A percentile compares a stretch with the other conserved stretches of the same genome.
phyloP scores from a whole-genome alignment of 1,140 invertebrate species.

The Pseudomyrmex sp. region DNA sequence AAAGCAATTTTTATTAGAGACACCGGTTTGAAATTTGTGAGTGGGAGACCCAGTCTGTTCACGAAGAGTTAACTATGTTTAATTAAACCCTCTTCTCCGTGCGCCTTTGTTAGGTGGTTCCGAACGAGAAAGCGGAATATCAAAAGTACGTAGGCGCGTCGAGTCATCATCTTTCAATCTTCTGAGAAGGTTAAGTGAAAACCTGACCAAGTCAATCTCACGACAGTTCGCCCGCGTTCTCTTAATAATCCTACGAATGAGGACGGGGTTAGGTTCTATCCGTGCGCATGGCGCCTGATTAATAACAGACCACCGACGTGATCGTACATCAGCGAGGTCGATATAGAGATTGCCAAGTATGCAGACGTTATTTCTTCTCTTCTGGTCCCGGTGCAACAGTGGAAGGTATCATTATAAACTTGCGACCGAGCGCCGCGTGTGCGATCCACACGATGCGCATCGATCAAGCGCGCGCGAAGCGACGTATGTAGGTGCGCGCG shows the following conservation, averaged over 20 bases:
- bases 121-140: background rate
- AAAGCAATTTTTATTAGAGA: no score
- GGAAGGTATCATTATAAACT: conserved; percentile 56
- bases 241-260: background rate
- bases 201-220: background rate
- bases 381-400: background rate
- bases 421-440: conserved; percentile 5
- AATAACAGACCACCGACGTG: conserved; percentile 22
- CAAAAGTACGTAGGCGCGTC: background rate
- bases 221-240: background rate
- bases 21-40: no score
- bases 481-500: background rate
- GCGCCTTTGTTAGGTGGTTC: background rate
- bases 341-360: conserved; percentile 46
- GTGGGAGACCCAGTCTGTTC: no score
- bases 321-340: conserved; percentile 23
- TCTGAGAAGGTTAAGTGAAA: background rate
- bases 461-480: conserved; percentile 42
- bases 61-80: no score
- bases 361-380: conserved; percentile 29
- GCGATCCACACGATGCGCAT: conserved; percentile 14
- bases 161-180: background rate
- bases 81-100: no score
- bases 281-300: conserved; percentile 39
- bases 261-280: background rate